Conservation (phyloP, 1,140 invertebrate species). For the Anthonomus grandis region DNA sequence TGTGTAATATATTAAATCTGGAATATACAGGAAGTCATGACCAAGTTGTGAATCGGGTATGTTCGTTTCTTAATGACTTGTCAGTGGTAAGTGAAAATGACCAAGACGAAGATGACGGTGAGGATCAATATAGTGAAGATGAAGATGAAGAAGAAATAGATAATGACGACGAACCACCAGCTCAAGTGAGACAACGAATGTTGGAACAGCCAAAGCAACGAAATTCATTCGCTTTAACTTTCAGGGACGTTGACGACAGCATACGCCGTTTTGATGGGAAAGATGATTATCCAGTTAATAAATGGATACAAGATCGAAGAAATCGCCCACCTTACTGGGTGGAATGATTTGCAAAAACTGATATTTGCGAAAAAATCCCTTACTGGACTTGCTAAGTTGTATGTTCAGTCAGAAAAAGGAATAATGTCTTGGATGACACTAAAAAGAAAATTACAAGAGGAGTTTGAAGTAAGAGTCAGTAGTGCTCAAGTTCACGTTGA, state of each 20-base stretch:
- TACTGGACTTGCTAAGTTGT: slow-evolving; percentile 29
- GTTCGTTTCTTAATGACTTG: neutral
- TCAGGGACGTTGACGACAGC: slow-evolving; percentile 30
- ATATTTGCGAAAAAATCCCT: slow-evolving; percentile 35
- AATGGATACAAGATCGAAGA: slow-evolving; percentile 37
- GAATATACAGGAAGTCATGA: neutral
- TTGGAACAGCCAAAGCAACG: neutral
- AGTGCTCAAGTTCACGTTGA: slow-evolving; percentile 7
- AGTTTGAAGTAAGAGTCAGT: slow-evolving; percentile 7
- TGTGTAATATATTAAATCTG: neutral
- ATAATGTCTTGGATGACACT: slow-evolving; percentile 7
- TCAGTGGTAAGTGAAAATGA: neutral
- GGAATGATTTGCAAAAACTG: slow-evolving; percentile 37
- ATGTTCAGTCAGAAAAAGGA: slow-evolving; percentile 20
- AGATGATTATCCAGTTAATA: slow-evolving; percentile 18
- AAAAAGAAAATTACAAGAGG: slow-evolving; percentile 3
- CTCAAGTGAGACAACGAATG: neutral
- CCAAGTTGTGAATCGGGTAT: neutral
- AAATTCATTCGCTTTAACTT: slow-evolving; percentile 1
- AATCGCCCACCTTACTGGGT: slow-evolving; percentile 25
- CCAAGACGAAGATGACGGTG: neutral
- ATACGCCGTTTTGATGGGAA: slow-evolving; percentile 31
- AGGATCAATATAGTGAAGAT: neutral
- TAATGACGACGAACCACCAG: neutral
- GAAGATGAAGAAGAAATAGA: neutral